These are phyloP conservation scores for Subacronicta megacephala DNA, from an alignment of 2,888 invertebrate species.

Conservation along the genomic window DNA sequence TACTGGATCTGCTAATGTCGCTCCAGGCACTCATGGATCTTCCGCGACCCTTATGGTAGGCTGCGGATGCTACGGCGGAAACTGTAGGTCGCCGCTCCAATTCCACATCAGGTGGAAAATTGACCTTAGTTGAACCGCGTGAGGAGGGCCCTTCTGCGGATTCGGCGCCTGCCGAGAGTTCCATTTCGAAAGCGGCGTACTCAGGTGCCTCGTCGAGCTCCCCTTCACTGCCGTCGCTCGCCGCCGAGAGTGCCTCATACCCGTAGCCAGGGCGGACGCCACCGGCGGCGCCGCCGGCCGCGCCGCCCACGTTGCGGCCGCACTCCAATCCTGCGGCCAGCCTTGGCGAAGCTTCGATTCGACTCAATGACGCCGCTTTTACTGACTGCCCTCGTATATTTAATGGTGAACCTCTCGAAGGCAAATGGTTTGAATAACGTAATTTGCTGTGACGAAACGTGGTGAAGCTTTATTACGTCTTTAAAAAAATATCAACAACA, in stretches of 20 bases:
- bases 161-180: constrained; percentile 81
- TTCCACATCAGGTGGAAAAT: constrained; percentile 90
- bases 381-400: constrained; percentile 77
- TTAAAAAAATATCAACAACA: constrained; percentile 40
- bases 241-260: constrained; percentile 86
- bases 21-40: constrained; percentile 97
- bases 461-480: constrained; percentile 73
- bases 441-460: constrained; percentile 88
- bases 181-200: constrained; percentile 84
- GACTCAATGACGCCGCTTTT: constrained; percentile 85
- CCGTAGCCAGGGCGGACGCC: constrained; percentile 86
- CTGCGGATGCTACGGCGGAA: constrained; percentile 79
- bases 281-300: constrained; percentile 72
- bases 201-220: constrained; percentile 82
- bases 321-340: constrained; percentile 78
- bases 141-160: constrained; percentile 83
- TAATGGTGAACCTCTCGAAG: constrained; percentile 77
- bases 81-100: constrained; percentile 84
- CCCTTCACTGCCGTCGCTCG: constrained; percentile 85
- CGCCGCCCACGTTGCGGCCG: constrained; percentile 72
- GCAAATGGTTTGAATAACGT: constrained; percentile 83
- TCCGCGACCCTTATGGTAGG: constrained; percentile 89
- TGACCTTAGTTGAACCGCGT: constrained; percentile 90
- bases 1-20: constrained; percentile 95
- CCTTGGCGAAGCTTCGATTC: constrained; percentile 82